Conservation (phyloP, 2,797 vertebrate genomes). For the Diceros bicornis region DNA sequence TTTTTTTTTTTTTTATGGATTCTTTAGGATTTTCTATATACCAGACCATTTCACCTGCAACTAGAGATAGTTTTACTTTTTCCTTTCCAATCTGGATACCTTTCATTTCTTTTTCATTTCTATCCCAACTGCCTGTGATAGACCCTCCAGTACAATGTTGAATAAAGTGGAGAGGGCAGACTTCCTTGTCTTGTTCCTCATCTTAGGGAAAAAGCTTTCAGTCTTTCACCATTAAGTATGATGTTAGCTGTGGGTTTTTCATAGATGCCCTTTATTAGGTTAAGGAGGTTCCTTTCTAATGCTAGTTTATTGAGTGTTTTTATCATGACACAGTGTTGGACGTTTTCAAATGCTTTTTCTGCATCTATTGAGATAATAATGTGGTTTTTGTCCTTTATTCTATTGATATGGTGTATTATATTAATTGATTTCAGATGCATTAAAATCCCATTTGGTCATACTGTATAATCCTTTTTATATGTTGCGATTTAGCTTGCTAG, state of each 20-base stretch:
- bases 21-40: background rate
- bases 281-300: background rate
- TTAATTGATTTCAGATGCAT: background rate
- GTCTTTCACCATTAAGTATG: background rate
- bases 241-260: constrained; percentile 5
- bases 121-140: background rate
- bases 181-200: background rate
- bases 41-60: background rate
- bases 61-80: background rate
- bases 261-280: background rate
- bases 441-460: background rate
- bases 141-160: background rate
- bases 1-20: background rate
- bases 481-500: background rate
- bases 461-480: background rate
- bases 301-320: background rate
- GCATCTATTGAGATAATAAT: background rate
- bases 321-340: background rate
- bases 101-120: background rate
- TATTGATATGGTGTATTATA: background rate
- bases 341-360: background rate
- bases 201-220: background rate
- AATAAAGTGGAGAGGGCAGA: background rate
- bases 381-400: background rate
- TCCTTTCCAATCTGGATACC: background rate